Evolutionary conservation across 2,113 vertebrate genomes (phyloP).

Genomic region (Columba janthina): DNA sequence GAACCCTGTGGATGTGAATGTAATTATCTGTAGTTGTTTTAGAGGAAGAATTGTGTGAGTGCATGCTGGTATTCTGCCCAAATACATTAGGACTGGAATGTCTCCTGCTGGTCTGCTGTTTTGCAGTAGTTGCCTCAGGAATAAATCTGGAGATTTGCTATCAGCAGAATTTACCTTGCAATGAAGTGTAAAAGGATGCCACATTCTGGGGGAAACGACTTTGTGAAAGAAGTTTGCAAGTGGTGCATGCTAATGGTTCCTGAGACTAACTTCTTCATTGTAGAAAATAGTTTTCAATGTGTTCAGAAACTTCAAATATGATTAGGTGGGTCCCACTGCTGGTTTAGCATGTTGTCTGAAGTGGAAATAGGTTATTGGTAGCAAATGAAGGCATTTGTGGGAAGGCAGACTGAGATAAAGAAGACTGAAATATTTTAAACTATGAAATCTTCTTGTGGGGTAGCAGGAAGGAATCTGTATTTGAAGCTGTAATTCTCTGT

Average conservation of each 20-base stretch:
- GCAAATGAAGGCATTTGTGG: neutral
- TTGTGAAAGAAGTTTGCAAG: neutral
- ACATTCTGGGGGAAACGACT: neutral
- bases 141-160: neutral
- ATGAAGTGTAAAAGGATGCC: neutral
- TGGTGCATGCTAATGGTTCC: neutral
- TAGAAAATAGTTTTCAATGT: neutral
- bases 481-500: neutral
- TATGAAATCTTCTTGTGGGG: neutral
- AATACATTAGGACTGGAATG: neutral
- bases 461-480: neutral
- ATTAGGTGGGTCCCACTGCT: neutral
- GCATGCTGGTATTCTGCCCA: neutral
- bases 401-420: neutral
- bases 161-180: neutral
- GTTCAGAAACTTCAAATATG: neutral
- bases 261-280: neutral
- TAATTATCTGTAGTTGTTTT: neutral
- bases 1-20: neutral
- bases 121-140: neutral
- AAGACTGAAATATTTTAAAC: neutral
- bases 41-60: neutral
- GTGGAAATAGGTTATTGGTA: neutral
- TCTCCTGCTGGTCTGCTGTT: neutral
- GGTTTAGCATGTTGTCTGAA: neutral